Evolutionary conservation across 2,888 invertebrate genomes (phyloP).

Genomic region (Pimpla rufipes): DNA sequence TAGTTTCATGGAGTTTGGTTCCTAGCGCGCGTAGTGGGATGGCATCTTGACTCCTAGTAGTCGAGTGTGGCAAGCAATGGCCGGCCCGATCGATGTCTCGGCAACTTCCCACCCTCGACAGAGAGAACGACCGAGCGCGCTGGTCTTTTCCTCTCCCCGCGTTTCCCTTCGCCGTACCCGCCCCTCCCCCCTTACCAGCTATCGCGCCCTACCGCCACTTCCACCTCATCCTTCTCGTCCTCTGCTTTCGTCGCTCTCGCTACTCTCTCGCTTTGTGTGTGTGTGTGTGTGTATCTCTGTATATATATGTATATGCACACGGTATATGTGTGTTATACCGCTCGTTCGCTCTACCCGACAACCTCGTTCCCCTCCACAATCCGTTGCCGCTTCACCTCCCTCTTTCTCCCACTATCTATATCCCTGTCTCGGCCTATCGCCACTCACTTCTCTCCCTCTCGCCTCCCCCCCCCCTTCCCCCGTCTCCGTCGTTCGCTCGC

Average conservation of each 20-base stretch:
- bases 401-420: constrained; percentile 12
- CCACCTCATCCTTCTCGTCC: constrained; percentile 67
- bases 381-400: constrained; percentile 56
- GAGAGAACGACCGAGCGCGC: constrained; percentile 63
- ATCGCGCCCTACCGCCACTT: constrained; percentile 64
- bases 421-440: constrained; percentile 26
- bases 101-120: constrained; percentile 83
- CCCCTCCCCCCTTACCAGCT: constrained; percentile 46
- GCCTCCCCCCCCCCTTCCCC: background rate
- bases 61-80: constrained; percentile 84
- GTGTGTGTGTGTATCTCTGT: background rate
- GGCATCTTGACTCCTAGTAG: constrained; percentile 85
- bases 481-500: too few relatives aligned
- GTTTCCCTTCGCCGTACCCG: constrained; percentile 55
- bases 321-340: background rate
- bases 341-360: constrained; percentile 55
- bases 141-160: constrained; percentile 58
- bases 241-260: constrained; percentile 60
- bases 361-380: constrained; percentile 43
- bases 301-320: background rate
- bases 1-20: constrained; percentile 83
- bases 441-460: background rate
- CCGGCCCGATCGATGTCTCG: constrained; percentile 85
- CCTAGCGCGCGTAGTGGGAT: constrained; percentile 81
- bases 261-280: constrained; percentile 48